Base-by-base conservation (phyloP, 2,797 vertebrate genomes). In the Paratrypauchen microcephalus region DNA sequence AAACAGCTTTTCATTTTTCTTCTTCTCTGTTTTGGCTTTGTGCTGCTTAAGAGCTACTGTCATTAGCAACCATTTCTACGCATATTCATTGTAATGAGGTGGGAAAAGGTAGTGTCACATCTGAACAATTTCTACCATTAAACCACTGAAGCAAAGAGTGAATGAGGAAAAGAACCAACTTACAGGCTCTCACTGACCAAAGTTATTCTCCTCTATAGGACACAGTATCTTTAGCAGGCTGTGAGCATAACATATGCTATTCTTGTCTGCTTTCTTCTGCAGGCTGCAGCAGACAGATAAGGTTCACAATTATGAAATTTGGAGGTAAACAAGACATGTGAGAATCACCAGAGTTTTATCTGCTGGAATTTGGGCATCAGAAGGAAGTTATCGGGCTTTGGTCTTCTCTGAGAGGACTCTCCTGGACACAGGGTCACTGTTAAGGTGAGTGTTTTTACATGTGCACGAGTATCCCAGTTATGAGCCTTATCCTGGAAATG, bases 261-360 rank as follows among this genome's bases (percentile, higher is more conserved):
- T 55, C 63, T 68, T 73, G 70, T 75, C 65, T 76, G 73, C 45
- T 41, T 71, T 36, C 41, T 24, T 64, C 70, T 48, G 66, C 47
- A 28, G 39, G 68, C 79, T 80, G 70, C 74, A 68, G 36, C 30
- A 32, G 55, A 64, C 70, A 72, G 76, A 83, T 74, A 78, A 82
- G 69, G 70, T 69, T 58, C 45, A 36, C 12, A 28, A 65, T 69
- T 65, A 65, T 75, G 73, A 68, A 59, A 59, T 36, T 39, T 21
- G 19, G 59, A 19, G 70, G 73, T 60, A 79, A 83, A 76, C 72
- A 83, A 69, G 70, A 41, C 60, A 13, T 15, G 66, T 72, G 74
- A 60, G 68, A 75, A 72, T 66, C 12, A n/a, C 47, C 68, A 69
- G 81, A 76, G 77, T 82, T 80, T 82, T 45, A 70, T 66, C 61